Percentiles rank a stretch among this genome's conserved stretches.
Evolutionary conservation across 2,888 invertebrate species (phyloP).

Genomic region (Lacanobia oleracea): DNA sequence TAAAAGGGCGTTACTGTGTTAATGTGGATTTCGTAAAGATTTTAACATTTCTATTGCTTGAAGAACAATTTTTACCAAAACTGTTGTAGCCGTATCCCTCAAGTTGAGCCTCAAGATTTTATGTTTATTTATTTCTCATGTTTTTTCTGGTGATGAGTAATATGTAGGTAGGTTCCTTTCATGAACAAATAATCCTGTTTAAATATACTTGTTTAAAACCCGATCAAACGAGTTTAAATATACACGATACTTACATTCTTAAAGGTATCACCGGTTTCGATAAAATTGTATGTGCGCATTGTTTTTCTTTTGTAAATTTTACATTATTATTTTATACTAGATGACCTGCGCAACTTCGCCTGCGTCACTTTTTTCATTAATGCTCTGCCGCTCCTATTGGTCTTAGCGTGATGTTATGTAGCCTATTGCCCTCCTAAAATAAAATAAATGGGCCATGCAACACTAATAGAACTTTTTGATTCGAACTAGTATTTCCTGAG

Average conservation of each 20-base stretch:
- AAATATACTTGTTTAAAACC: slow-evolving; percentile 56
- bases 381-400: no score
- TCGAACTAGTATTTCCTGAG: no score
- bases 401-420: no score
- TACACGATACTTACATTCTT: slow-evolving; percentile 49
- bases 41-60: slow-evolving; percentile 9
- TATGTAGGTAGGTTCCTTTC: slow-evolving; percentile 43
- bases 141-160: slow-evolving; percentile 50
- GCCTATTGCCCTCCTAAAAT: no score
- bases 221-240: slow-evolving; percentile 60
- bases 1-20: slow-evolving; percentile 28
- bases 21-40: slow-evolving; percentile 8
- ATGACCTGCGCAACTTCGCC: no score
- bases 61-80: slow-evolving; percentile 19
- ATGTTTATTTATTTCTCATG: slow-evolving; percentile 9
- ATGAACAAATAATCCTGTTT: slow-evolving; percentile 59
- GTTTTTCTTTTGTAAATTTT: slow-evolving; percentile 42
- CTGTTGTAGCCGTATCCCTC: neutral
- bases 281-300: slow-evolving; percentile 40
- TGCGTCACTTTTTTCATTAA: no score
- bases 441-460: no score
- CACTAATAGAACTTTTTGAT: no score
- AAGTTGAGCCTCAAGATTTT: slow-evolving; percentile 1
- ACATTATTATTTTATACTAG: neutral
- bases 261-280: slow-evolving; percentile 54